Evolutionary conservation across 2,797 vertebrate genomes (phyloP).

Genomic region (Xiphorhynchus erythropygius): DNA sequence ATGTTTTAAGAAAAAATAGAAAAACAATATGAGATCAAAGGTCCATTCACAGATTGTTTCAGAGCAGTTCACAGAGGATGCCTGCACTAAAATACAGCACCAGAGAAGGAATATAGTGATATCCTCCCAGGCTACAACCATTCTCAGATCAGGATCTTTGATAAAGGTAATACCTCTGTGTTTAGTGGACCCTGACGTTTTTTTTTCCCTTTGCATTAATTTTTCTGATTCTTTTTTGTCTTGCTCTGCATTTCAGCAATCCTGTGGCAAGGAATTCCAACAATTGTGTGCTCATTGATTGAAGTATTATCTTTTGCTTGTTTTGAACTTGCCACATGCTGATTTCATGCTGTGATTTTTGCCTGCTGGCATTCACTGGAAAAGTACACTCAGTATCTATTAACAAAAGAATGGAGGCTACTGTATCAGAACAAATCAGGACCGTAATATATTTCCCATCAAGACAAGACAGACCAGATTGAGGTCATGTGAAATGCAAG

Average conservation of each 20-base stretch:
- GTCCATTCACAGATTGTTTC: not conserved
- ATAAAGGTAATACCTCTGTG: not conserved
- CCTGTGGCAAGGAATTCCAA: not conserved
- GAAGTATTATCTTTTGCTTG: constrained; percentile 11
- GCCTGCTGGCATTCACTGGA: constrained; percentile 5
- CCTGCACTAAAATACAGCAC: not conserved
- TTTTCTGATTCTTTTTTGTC: not conserved
- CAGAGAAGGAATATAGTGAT: not conserved
- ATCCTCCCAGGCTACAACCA: not conserved
- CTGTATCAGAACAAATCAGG: constrained; percentile 32
- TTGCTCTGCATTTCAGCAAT: not conserved
- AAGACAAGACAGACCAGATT: not conserved
- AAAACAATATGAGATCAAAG: not conserved
- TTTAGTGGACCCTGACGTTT: not conserved
- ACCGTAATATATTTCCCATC: not conserved
- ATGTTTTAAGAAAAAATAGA: not conserved
- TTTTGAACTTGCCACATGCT: constrained; percentile 15
- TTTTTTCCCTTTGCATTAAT: not conserved
- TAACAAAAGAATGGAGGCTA: not conserved
- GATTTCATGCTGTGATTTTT: constrained; percentile 31
- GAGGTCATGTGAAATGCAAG: not conserved
- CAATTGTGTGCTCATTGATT: not conserved
- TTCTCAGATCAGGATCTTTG: not conserved
- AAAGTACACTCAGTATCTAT: not conserved
- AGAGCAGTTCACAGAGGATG: not conserved